These are phyloP conservation scores for Nyctereutes procyonoides DNA, from an alignment of 2,113 vertebrate genomes.

Conservation along the genomic window DNA sequence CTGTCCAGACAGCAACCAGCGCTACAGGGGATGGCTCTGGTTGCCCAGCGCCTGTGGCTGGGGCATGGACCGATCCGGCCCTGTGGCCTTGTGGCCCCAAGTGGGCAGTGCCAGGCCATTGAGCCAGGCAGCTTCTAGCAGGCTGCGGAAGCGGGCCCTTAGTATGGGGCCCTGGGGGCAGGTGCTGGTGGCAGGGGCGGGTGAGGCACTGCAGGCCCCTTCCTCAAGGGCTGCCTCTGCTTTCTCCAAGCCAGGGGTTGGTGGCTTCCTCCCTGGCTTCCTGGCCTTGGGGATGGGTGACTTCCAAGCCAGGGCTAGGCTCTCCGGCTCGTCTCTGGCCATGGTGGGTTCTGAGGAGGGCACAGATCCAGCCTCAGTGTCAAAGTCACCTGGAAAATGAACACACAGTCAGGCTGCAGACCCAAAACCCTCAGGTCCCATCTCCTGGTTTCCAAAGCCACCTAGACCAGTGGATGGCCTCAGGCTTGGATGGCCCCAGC, in stretches of 20 bases:
- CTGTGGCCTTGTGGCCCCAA: conserved; percentile 69
- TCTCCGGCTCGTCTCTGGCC: conserved; percentile 65
- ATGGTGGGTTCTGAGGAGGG: conserved; percentile 23
- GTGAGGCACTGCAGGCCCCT: background rate
- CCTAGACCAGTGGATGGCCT: background rate
- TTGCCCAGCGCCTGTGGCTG: conserved; percentile 42
- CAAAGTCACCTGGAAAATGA: conserved; percentile 70
- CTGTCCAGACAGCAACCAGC: background rate
- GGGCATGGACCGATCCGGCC: background rate
- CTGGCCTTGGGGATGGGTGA: conserved; percentile 59
- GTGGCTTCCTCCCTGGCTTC: conserved; percentile 65
- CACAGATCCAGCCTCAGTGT: conserved; percentile 42
- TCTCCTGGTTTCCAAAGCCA: background rate
- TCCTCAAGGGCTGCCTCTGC: background rate
- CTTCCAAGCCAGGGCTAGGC: conserved; percentile 32
- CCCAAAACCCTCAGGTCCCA: background rate
- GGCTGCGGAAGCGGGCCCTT: conserved; percentile 69
- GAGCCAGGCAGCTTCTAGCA: conserved; percentile 75
- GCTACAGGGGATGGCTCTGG: conserved; percentile 61
- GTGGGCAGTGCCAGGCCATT: conserved; percentile 76
- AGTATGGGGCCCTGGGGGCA: background rate
- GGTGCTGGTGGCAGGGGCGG: background rate
- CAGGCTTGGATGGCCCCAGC: background rate
- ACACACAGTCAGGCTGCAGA: conserved; percentile 22
- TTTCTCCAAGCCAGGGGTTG: conserved; percentile 31